Evolutionary conservation across 2,797 vertebrate genomes (phyloP).

Genomic region (Hoplostethus mediterraneus): DNA sequence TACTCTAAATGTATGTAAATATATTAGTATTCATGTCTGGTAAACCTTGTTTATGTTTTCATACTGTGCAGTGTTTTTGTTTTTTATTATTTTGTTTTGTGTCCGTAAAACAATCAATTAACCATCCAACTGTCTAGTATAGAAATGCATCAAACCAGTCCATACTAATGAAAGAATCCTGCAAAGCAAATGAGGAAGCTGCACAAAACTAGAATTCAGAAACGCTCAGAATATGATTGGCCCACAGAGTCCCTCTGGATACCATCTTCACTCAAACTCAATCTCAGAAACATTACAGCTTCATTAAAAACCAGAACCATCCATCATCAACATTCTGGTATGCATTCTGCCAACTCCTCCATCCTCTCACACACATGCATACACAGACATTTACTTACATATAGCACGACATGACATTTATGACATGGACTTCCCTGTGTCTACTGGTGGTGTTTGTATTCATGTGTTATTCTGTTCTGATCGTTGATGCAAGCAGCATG

Average conservation of each 20-base stretch:
- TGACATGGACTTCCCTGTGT: no score
- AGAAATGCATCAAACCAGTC: not conserved
- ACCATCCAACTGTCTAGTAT: not conserved
- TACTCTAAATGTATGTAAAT: not conserved
- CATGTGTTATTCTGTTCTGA: no score
- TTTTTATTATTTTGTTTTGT: slow-evolving; percentile 12
- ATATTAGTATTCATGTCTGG: not conserved
- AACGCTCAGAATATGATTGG: not conserved
- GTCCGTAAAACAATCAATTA: slow-evolving; percentile 3
- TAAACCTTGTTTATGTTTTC: not conserved
- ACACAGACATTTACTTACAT: no score
- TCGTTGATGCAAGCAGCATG: no score
- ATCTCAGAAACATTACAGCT: not conserved
- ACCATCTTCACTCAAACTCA: not conserved
- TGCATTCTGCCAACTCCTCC: no score
- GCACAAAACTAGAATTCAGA: not conserved
- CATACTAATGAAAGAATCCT: not conserved
- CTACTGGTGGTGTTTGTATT: no score
- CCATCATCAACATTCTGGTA: no score
- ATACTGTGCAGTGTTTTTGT: not conserved
- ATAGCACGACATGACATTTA: no score
- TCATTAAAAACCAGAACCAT: not conserved
- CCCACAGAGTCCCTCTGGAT: not conserved
- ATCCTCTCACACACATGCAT: no score
- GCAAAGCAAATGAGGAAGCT: not conserved